Base-by-base conservation (phyloP, 2,888 invertebrate genomes). In the Brenthis ino region DNA sequence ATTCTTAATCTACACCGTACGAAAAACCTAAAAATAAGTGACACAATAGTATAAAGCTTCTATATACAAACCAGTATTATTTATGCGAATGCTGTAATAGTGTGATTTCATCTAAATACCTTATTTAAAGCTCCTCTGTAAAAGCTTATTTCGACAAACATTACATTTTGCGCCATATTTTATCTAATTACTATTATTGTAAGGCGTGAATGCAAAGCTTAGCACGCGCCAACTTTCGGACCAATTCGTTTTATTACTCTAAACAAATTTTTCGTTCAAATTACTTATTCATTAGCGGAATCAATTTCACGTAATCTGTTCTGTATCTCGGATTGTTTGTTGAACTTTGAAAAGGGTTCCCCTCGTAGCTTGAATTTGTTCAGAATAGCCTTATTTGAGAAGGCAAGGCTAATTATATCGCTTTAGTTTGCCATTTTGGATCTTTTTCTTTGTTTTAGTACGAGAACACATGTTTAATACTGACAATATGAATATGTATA, bases 221-320 rank as follows among this genome's bases (percentile, higher is more conserved):
- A 66, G 56, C 67, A 69, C 66, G 67, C 68, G 58, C 68, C 60
- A 47, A 72, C 64, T 75, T 74, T 74, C 71, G 64, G 68, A 64
- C 71, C 74, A 75, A 77, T 77, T 75, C 74, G 72, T 74, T 70
- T 77, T 71, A 74, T 74, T 72, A 72, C 68, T 72, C 72, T 66
- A 72, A 72, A 72, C 65, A 71, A 72, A 72, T 65, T 71, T 75
- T 75, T 74, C 74, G 65, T 72, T 72, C 69, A 69, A 76, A 74
- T 73, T 75, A 74, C 70, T 77, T 76, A 75, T 77, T 76, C 74
- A 77, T 77, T 75, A 76, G 72, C 68, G 65, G 66, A 77, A 72
- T 77, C 76, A 75, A 76, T 77, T 76, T 75, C 71, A 69, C 69
- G 72, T 75, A 76, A 76, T 77, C 76, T 74, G 72, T 72, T 72